Percentiles rank a stretch among this genome's conserved stretches.
These are phyloP conservation scores for Antennarius maculatus DNA, from an alignment of 2,797 vertebrate genomes.

Conservation along the genomic window DNA sequence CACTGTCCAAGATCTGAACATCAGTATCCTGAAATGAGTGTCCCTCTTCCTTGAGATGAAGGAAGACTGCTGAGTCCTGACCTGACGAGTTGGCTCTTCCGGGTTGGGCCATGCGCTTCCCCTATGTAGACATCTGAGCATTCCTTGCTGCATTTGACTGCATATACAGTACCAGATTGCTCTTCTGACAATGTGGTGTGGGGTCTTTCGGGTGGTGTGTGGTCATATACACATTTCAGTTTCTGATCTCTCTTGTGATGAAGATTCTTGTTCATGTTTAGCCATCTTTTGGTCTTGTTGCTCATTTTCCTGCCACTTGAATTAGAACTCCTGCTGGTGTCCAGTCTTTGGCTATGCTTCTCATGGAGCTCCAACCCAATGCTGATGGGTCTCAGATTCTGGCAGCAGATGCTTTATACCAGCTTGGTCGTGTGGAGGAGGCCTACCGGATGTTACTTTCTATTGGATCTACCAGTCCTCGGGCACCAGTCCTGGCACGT, in stretches of 20 bases:
- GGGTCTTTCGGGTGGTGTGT: no score
- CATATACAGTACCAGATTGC: no score
- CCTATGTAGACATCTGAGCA: no score
- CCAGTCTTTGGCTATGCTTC: constrained; percentile 85
- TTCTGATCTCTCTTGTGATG: neutral
- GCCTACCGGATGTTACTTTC: constrained; percentile 87
- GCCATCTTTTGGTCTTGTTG: neutral
- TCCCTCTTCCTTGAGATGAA: no score
- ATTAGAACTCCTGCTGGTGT: constrained; percentile 86
- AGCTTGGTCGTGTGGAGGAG: constrained; percentile 86
- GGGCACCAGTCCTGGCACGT: constrained; percentile 85
- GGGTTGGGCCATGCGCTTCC: no score
- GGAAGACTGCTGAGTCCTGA: no score
- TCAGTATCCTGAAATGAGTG: no score
- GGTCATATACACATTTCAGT: neutral
- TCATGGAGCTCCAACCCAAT: constrained; percentile 86
- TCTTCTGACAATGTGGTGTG: no score
- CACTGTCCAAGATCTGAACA: no score
- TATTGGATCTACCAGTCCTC: constrained; percentile 78
- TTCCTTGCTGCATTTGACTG: no score
- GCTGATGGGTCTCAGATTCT: constrained; percentile 83
- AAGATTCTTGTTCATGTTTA: neutral
- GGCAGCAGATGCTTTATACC: constrained; percentile 91
- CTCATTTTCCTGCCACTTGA: neutral
- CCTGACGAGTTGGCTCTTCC: no score